Evolutionary conservation across 2,888 invertebrate genomes (phyloP).

Genomic region (Callyntrura guangdongensis): DNA sequence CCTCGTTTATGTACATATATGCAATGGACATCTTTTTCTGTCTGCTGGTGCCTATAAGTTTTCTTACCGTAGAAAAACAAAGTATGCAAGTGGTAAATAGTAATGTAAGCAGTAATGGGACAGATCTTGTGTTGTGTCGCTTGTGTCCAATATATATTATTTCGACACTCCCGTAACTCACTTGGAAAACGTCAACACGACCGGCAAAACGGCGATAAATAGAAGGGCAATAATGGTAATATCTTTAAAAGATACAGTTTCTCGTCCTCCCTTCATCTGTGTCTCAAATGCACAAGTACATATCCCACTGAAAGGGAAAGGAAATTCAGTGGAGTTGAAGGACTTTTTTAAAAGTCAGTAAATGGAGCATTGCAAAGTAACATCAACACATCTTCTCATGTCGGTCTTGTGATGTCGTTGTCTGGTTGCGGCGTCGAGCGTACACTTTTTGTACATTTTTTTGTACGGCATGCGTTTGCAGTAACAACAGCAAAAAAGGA

Average conservation of each 20-base stretch:
- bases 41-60: slow-evolving; percentile 17
- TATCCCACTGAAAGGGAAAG: slow-evolving; percentile 5
- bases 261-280: background rate
- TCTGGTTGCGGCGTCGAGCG: slow-evolving; percentile 12
- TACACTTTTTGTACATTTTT: slow-evolving; percentile 2
- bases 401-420: slow-evolving; percentile 37
- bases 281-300: slow-evolving; percentile 5
- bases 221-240: slow-evolving; percentile 78
- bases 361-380: slow-evolving; percentile 76
- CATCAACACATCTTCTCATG: slow-evolving; percentile 59
- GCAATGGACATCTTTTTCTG: slow-evolving; percentile 15
- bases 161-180: slow-evolving; percentile 76
- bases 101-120: slow-evolving; percentile 64
- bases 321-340: slow-evolving; percentile 26
- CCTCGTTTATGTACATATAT: background rate
- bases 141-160: slow-evolving; percentile 73
- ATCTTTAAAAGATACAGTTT: slow-evolving; percentile 38
- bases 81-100: slow-evolving; percentile 43
- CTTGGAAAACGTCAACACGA: slow-evolving; percentile 74
- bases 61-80: slow-evolving; percentile 37
- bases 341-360: slow-evolving; percentile 66
- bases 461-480: slow-evolving; percentile 35
- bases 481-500: slow-evolving; percentile 54
- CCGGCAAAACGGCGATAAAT: slow-evolving; percentile 76
- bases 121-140: slow-evolving; percentile 64